Evolutionary conservation across 2,113 vertebrate species (phyloP).

Genomic region (Ahaetulla prasina): DNA sequence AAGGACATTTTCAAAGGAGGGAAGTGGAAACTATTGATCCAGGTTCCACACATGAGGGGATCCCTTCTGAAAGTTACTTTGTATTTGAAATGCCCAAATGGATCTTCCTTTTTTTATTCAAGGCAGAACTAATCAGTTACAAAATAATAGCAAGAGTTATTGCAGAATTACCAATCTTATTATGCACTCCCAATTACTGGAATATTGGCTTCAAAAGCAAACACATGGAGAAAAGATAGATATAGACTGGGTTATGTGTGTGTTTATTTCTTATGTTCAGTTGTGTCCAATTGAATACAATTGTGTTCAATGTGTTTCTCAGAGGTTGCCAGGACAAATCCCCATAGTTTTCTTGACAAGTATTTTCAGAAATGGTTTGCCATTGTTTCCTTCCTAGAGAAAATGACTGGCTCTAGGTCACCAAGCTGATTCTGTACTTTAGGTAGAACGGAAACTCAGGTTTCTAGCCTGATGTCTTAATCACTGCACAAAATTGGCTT

Average conservation of each 20-base stretch:
- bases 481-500: too few relatives aligned
- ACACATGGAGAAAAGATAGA: not conserved
- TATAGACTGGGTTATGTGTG: not conserved
- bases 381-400: too few relatives aligned
- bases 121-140: not conserved
- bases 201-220: not conserved
- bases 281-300: too few relatives aligned
- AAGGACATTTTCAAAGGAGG: not conserved
- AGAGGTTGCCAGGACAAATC: too few relatives aligned
- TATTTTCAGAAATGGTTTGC: too few relatives aligned
- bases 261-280: too few relatives aligned
- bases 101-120: not conserved
- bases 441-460: too few relatives aligned
- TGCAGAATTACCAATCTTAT: not conserved
- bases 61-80: not conserved
- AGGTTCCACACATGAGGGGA: not conserved
- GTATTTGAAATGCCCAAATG: not conserved
- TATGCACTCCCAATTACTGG: not conserved
- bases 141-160: not conserved
- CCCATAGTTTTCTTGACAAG: too few relatives aligned
- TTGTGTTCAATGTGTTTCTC: too few relatives aligned
- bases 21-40: not conserved
- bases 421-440: too few relatives aligned
- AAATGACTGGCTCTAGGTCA: too few relatives aligned
- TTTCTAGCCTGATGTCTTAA: too few relatives aligned